Conservation (phyloP, 1,140 invertebrate species). For the Pinna nobilis region DNA sequence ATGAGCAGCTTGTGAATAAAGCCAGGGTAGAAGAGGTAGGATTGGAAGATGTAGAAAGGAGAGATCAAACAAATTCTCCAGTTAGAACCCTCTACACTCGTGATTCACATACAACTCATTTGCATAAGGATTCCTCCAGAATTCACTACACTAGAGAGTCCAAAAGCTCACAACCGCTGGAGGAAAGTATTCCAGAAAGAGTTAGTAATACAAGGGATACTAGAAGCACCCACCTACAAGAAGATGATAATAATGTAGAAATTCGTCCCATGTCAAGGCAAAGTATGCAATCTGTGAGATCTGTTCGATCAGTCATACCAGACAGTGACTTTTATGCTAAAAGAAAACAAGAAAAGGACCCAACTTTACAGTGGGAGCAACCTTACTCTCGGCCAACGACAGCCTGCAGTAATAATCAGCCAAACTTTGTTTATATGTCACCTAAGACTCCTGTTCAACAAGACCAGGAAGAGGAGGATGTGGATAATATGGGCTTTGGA, state of each 20-base stretch:
- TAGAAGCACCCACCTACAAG: neutral
- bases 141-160: neutral
- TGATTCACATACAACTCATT: neutral
- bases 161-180: slow-evolving; percentile 6
- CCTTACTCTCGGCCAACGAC: slow-evolving; percentile 49
- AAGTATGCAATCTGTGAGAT: slow-evolving; percentile 28
- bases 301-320: slow-evolving; percentile 32
- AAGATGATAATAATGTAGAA: no score
- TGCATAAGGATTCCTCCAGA: neutral
- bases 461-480: neutral
- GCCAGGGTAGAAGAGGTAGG: slow-evolving; percentile 9
- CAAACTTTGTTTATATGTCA: slow-evolving; percentile 13
- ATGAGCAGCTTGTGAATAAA: neutral
- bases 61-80: neutral
- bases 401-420: slow-evolving; percentile 30
- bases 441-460: neutral
- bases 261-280: slow-evolving; percentile 20
- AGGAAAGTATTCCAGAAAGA: neutral
- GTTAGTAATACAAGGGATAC: no score
- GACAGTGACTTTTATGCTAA: slow-evolving; percentile 51
- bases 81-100: neutral
- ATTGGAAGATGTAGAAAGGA: slow-evolving; percentile 2
- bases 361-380: slow-evolving; percentile 48
- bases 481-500: neutral
- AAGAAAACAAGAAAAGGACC: slow-evolving; percentile 52